Base-by-base conservation (phyloP, 2,888 invertebrate species). In the Rhogogaster chlorosoma region DNA sequence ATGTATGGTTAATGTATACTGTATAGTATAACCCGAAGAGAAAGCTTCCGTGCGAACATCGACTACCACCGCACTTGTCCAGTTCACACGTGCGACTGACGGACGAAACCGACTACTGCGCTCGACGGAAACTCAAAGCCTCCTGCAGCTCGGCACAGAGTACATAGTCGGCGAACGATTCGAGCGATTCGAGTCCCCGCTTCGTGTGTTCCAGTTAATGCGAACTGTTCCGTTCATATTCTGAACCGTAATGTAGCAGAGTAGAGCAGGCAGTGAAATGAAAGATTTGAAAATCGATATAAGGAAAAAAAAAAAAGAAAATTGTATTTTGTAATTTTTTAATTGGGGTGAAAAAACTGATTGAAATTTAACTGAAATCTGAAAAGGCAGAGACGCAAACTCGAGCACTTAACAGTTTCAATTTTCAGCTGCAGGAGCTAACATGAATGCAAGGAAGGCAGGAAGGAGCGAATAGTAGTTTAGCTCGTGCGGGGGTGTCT, bases 41-140 rank as follows among this genome's bases (percentile, higher is more conserved):
- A 49, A 75, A 45, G 49, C 73, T 45, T 73, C 42, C 22, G 38
- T 15, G n/a, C 26, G 22, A 22, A 15, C 15, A 49, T 32, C 49
- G 57, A 32, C 36, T 61, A 83, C 67, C 83, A 83, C 84, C 84
- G 75, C 73, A 73, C 83, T 73, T 82, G 83, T 67, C 73, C 82
- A 75, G 84, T 84, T 84, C 84, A 84, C 84, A 84, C 84, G 84
- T 84, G 84, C 84, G 75, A 75, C 84, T 75, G 84, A 84, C 84
- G 53, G 84, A 84, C 84, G 67, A 45, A 67, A 22, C 67, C 67
- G 67, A 70, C 67, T 42, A 64, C 61, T 80, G 83, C 83, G 83
- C 83, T 67, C 83, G 49, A 83, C 83, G 83, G 67, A 83, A 83
- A 67, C 42, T 15, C 83, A 42, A 64, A 83, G 83, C 83, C 83